Evolutionary conservation across 1,140 invertebrate species (phyloP), one percentile per base, ranked within the genome.

Genomic region (Achatina immaculata): DNA sequence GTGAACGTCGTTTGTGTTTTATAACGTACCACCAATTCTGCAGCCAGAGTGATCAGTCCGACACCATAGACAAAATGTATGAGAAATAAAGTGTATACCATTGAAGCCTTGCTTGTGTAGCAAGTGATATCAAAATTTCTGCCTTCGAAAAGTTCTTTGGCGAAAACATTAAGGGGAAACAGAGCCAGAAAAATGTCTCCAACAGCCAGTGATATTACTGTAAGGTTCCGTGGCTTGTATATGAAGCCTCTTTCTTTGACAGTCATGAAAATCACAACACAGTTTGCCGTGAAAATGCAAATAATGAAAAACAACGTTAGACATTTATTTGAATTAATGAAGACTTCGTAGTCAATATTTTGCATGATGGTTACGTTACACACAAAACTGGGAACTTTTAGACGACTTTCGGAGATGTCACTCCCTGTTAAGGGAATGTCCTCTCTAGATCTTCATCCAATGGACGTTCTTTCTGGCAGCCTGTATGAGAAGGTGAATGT

Each of bases 101-200:
- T 9, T 7, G 24, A 65, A 65, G 62, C 11, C 11, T 11, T 7
- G n/a, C 7, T 14, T 65, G 31, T 28, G 9, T 9, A 14, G n/a
- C 62, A 65, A 11, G 24, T 14, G n/a, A 11, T 9, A 11, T 24
- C 62, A 24, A 65, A 28, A 28, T 24, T 24, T 9, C 6, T 14
- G 11, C 31, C 62, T 19, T 48, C 45, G n/a, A 65, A 65, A 11
- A 28, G 24, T 6, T 6, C 9, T 40, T 36, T 68, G 6, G 66
- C 66, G 2, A 34, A 16, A 31, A 68, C 66, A 34, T 34, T 24
- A 9, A 68, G 24, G 24, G 66, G 31, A 36, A 68, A 68, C 24
- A 68, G n/a, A 36, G 66, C 66, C 34, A 68, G n/a, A 68, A 68
- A 68, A 34, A 68, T 68, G 66, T 68, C 66, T 11, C 66, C 66